A percentile compares a stretch with the other conserved stretches of the same genome.
Conservation (phyloP, 2,797 vertebrate species). For the Megaceryle alcyon region DNA sequence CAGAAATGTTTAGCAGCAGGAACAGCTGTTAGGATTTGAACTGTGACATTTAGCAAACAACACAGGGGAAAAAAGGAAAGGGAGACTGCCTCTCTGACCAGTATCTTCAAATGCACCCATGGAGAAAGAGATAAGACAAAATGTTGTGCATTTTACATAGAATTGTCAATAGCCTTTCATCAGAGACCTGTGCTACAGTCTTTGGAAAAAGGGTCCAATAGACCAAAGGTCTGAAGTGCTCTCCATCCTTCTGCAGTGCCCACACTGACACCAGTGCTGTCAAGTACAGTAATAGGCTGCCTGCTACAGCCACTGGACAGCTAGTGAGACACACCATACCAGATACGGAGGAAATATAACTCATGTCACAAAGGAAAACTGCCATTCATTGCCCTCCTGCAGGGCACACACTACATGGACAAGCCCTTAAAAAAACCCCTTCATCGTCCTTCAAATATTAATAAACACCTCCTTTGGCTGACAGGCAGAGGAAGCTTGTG, state of each 20-base stretch:
- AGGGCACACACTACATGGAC: neutral
- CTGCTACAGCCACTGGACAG: neutral
- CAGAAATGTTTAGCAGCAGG: neutral
- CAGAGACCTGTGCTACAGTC: neutral
- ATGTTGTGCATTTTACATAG: rapidly evolving
- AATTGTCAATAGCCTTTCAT: neutral
- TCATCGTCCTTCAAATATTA: neutral
- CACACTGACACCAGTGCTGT: neutral
- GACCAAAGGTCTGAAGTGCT: neutral
- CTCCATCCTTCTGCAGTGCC: neutral
- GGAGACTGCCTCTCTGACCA: neutral
- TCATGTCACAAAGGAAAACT: neutral
- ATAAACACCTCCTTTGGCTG: neutral
- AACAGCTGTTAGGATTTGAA: neutral
- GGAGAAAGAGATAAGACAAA: neutral
- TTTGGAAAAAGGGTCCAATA: neutral
- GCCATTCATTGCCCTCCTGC: neutral
- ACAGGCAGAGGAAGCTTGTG: neutral
- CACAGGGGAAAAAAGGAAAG: neutral
- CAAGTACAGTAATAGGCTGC: neutral
- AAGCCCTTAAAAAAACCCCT: neutral
- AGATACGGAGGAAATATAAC: neutral
- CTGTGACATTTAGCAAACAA: neutral
- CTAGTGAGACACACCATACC: neutral
- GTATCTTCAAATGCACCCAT: neutral